phyloP scores from a whole-genome alignment of 1,140 invertebrate species.

The Mycetomoellerius zeteki region DNA sequence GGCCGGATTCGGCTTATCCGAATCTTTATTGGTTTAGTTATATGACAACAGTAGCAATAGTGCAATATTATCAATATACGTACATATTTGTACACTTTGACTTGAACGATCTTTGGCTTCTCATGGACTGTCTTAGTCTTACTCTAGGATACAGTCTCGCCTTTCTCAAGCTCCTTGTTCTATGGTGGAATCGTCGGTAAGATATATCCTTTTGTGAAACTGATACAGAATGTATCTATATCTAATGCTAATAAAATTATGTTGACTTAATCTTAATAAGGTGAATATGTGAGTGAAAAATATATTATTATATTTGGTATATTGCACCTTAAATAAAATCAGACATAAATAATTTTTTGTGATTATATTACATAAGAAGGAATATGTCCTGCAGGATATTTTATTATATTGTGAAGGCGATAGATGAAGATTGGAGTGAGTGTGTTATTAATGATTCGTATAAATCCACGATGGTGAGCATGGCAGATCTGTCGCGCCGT shows the following conservation, averaged over 20 bases:
- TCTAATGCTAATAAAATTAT: background rate
- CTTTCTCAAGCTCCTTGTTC: conserved; percentile 26
- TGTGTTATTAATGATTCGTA: too few species aligned
- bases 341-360: background rate
- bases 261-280: background rate
- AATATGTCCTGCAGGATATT: background rate
- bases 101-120: conserved; percentile 12
- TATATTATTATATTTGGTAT: too few species aligned
- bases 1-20: conserved; percentile 51
- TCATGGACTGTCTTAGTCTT: conserved; percentile 47
- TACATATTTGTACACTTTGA: conserved; percentile 22
- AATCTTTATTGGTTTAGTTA: conserved; percentile 23
- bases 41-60: conserved; percentile 16
- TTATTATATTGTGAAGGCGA: too few species aligned
- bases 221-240: background rate
- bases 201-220: background rate
- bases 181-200: conserved; percentile 58
- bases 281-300: background rate
- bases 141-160: conserved; percentile 45
- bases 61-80: conserved; percentile 48
- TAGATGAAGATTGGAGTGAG: too few species aligned
- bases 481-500: too few species aligned
- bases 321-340: background rate
- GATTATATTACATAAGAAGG: background rate
- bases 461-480: too few species aligned